Evolutionary conservation across 2,888 invertebrate genomes (phyloP).

Genomic region (Drosophila fulvimacula): DNA sequence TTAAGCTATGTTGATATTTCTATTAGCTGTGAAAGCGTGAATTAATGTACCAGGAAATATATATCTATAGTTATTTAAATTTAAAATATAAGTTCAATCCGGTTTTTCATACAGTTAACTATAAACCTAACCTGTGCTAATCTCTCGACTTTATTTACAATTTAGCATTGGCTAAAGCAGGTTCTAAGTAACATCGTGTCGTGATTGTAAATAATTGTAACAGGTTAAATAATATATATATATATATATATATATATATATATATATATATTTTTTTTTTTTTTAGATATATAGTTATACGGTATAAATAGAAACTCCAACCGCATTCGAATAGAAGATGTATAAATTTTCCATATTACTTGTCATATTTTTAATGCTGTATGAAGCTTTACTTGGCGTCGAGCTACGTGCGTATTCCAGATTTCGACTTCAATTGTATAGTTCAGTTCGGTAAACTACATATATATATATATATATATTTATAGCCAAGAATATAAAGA

Average conservation of each 20-base stretch:
- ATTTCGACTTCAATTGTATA: neutral
- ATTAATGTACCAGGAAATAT: neutral
- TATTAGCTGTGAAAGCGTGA: neutral
- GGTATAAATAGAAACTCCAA: neutral
- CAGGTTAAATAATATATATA: neutral
- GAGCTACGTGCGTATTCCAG: constrained; percentile 35
- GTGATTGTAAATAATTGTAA: constrained; percentile 29
- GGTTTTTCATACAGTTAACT: constrained; percentile 21
- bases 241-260: neutral
- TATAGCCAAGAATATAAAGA: constrained; percentile 52
- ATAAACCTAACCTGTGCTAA: neutral
- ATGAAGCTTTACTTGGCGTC: neutral
- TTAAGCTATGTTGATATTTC: neutral
- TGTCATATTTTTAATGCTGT: constrained; percentile 3
- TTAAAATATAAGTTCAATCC: constrained; percentile 14
- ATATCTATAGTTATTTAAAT: neutral
- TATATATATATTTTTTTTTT: neutral
- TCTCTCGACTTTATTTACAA: constrained; percentile 23
- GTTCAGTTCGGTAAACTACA: neutral
- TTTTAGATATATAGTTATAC: no score
- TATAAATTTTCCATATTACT: constrained; percentile 8
- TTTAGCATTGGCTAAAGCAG: constrained; percentile 11
- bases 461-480: no score
- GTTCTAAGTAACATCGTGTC: constrained; percentile 18
- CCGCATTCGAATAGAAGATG: constrained; percentile 26